Conservation (phyloP, 2,888 invertebrate genomes). For the Aelia acuminata region DNA sequence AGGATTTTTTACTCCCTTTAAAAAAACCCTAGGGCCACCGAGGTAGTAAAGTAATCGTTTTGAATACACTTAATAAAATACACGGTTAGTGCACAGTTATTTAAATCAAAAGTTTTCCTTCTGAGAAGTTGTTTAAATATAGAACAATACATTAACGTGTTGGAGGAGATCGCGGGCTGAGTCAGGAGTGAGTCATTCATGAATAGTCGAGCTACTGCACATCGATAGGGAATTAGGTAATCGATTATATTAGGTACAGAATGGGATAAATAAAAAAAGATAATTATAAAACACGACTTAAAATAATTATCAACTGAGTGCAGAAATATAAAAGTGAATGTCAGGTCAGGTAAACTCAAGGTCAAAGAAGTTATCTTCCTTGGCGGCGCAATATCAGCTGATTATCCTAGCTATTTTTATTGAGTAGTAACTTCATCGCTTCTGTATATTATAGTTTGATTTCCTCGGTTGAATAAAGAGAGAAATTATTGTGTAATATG, state of each 20-base stretch:
- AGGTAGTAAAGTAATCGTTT: no score
- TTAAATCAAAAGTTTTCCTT: no score
- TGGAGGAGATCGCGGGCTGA: not conserved
- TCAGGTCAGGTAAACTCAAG: not conserved
- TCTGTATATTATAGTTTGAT: not conserved
- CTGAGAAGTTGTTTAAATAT: not conserved
- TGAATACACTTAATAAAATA: no score
- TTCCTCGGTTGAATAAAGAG: not conserved
- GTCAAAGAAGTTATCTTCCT: not conserved
- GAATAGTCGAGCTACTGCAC: not conserved
- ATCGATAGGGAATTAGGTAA: not conserved
- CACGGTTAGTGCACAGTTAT: no score
- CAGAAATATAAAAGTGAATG: not conserved
- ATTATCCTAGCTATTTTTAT: no score
- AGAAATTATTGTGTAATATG: not conserved
- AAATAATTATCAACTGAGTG: not conserved
- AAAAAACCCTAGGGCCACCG: no score
- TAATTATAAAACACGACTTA: not conserved
- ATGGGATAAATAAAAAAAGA: not conserved
- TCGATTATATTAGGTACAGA: no score
- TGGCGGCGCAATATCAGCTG: not conserved
- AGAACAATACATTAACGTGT: slow-evolving; percentile 2
- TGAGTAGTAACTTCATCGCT: not conserved
- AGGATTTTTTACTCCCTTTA: no score
- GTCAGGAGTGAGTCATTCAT: not conserved